Percentiles rank a stretch among this genome's conserved stretches.
These are phyloP conservation scores for Heliconius hortense DNA, from an alignment of 2,888 invertebrate genomes.

Conservation along the genomic window DNA sequence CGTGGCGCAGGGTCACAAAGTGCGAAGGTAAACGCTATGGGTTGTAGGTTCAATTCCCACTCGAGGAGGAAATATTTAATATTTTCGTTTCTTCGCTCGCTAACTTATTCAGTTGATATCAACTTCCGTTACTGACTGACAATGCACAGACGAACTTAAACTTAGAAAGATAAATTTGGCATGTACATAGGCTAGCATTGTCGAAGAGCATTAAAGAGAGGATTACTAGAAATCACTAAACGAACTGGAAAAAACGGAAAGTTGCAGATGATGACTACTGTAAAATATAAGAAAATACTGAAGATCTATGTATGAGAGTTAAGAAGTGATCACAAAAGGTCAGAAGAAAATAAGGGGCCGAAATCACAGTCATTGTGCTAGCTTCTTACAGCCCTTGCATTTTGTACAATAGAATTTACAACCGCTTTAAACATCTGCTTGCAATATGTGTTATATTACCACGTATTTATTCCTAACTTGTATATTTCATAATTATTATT, in stretches of 20 bases:
- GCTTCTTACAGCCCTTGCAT: constrained; percentile 59
- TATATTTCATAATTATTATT: constrained; percentile 2
- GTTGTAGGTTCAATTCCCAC: no score
- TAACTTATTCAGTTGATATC: no score
- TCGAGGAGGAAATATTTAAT: no score
- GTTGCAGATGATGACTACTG: not conserved
- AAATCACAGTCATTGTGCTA: constrained; percentile 63
- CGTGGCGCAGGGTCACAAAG: not conserved
- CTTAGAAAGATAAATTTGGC: no score
- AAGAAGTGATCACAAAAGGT: constrained; percentile 34
- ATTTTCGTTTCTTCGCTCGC: no score
- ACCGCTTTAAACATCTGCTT: constrained; percentile 80
- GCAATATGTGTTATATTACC: constrained; percentile 38
- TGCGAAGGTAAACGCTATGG: no score
- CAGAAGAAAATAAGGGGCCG: constrained; percentile 61
- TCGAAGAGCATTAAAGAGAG: no score
- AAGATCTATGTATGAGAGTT: not conserved
- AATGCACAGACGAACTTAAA: no score
- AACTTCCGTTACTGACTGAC: no score
- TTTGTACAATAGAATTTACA: constrained; percentile 72
- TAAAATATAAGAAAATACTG: not conserved
- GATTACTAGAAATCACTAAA: no score
- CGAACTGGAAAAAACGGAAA: not conserved
- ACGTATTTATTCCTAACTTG: not conserved
- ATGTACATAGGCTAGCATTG: no score